A percentile compares a stretch with the other conserved stretches of the same genome.
Conservation (phyloP, 2,797 vertebrate species). For the Protosalanx chinensis region DNA sequence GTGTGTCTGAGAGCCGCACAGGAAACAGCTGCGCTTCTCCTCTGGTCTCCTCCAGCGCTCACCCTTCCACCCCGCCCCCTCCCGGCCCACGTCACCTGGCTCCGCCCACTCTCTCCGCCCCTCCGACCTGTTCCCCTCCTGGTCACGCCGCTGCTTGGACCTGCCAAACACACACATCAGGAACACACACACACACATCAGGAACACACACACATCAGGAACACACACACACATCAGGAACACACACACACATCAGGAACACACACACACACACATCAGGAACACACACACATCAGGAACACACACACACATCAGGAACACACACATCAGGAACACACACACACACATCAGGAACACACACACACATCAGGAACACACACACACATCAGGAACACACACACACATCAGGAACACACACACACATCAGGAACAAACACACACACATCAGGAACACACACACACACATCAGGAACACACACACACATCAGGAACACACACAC, state of each 20-base stretch:
- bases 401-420: not conserved
- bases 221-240: not conserved
- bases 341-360: not conserved
- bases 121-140: constrained; percentile 70
- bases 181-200: not conserved
- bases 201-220: not conserved
- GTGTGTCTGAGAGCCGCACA: constrained; percentile 86
- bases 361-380: not conserved
- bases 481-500: not conserved
- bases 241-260: not conserved
- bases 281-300: too few species aligned
- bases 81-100: constrained; percentile 62
- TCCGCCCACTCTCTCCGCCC: constrained; percentile 51
- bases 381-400: not conserved
- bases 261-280: not conserved
- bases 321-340: too few species aligned
- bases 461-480: too few species aligned
- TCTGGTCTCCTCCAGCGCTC: constrained; percentile 82
- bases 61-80: constrained; percentile 67
- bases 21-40: constrained; percentile 88
- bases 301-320: not conserved
- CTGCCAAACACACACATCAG: constrained; percentile 51
- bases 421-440: constrained; percentile 1
- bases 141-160: constrained; percentile 73
- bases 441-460: not conserved